phyloP scores from a whole-genome alignment of 2,888 invertebrate species.

The Hyles lineata region DNA sequence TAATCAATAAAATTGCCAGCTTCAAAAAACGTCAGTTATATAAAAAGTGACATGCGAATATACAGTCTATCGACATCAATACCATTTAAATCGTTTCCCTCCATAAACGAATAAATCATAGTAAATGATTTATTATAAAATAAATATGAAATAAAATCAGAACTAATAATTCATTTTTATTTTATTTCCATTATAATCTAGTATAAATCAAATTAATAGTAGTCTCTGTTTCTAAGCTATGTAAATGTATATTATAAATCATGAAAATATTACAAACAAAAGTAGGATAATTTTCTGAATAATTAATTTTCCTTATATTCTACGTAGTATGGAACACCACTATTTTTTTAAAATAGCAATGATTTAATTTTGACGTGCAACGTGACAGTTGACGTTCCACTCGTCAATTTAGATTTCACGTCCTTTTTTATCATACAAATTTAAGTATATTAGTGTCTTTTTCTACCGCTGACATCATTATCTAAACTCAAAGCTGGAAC shows the following conservation, averaged over 20 bases:
- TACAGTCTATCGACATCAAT: background rate
- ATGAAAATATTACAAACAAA: background rate
- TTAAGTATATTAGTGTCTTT: background rate
- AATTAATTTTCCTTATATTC: background rate
- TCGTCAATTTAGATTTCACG: background rate
- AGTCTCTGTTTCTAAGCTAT: too few relatives aligned
- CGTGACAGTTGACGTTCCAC: slow-evolving; percentile 8
- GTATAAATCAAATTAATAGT: too few relatives aligned
- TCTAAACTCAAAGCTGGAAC: background rate
- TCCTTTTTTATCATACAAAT: background rate
- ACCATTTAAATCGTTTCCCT: too few relatives aligned
- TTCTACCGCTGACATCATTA: slow-evolving; percentile 1
- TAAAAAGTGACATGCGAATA: background rate
- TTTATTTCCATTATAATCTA: too few relatives aligned
- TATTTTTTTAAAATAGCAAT: background rate
- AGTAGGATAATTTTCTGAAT: background rate
- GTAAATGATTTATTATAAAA: background rate
- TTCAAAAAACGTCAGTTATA: slow-evolving; percentile 19
- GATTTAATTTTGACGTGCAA: background rate
- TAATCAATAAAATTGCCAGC: slow-evolving; percentile 39
- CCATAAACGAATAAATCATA: background rate
- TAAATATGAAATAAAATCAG: background rate
- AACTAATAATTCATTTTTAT: too few relatives aligned
- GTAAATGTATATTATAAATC: too few relatives aligned
- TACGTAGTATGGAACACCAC: background rate